Conservation (phyloP, 2,888 invertebrate genomes). For the Papilio gigon region DNA sequence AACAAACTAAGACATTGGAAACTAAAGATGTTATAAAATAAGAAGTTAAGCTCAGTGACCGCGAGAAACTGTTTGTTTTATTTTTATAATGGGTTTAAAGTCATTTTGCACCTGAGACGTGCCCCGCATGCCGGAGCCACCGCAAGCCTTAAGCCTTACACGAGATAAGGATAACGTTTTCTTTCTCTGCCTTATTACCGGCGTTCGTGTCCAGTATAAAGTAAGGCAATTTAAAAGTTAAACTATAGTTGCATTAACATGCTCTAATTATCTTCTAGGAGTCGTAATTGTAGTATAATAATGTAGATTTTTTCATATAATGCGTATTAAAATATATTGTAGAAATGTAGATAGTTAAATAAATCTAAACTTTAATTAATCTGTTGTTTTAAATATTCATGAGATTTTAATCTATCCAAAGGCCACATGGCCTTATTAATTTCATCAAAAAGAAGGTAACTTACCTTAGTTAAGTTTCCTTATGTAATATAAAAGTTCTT, state of each 20-base stretch:
- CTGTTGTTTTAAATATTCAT: too few relatives aligned
- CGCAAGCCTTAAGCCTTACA: slow-evolving; percentile 32
- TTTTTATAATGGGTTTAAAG: slow-evolving; percentile 30
- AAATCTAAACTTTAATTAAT: too few relatives aligned
- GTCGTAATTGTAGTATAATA: neutral
- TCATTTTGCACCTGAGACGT: slow-evolving; percentile 28
- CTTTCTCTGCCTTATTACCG: slow-evolving; percentile 1
- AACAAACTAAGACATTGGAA: neutral
- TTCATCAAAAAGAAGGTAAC: too few relatives aligned
- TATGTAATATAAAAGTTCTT: too few relatives aligned
- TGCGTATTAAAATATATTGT: too few relatives aligned
- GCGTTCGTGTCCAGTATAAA: slow-evolving; percentile 8
- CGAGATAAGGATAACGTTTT: slow-evolving; percentile 27
- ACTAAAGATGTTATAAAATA: slow-evolving; percentile 4
- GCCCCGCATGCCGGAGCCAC: slow-evolving; percentile 14
- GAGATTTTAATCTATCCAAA: too few relatives aligned
- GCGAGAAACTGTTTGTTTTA: slow-evolving; percentile 24
- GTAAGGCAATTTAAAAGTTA: slow-evolving; percentile 15
- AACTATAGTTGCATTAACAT: neutral
- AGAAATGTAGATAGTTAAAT: too few relatives aligned
- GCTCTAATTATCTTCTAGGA: neutral
- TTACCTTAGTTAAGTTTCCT: too few relatives aligned
- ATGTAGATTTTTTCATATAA: neutral
- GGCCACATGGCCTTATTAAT: too few relatives aligned
- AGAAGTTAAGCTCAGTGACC: neutral